phyloP scores from a whole-genome alignment of 2,797 vertebrate genomes.

The Ceyx erithaca region DNA sequence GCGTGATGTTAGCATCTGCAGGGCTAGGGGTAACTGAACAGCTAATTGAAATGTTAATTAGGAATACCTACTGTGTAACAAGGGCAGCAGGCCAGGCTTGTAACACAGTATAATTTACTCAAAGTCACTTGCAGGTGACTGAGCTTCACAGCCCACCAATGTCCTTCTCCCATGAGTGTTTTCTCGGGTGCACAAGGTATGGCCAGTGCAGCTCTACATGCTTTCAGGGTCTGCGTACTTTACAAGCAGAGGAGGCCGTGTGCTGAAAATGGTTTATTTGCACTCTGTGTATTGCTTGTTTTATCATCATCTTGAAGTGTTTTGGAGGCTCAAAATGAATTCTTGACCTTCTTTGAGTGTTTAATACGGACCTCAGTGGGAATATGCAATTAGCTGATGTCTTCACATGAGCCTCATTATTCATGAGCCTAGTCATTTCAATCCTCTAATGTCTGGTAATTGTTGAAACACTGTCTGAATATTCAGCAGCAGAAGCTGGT shows the following conservation, averaged over 20 bases:
- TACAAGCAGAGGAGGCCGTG: not conserved
- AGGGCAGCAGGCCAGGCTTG: not conserved
- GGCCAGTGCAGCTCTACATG: rapidly evolving
- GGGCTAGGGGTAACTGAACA: not conserved
- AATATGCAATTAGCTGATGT: not conserved
- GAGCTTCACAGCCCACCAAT: not conserved
- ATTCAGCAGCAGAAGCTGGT: not conserved
- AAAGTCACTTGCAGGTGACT: not conserved
- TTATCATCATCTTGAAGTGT: not conserved
- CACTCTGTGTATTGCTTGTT: not conserved
- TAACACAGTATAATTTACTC: not conserved
- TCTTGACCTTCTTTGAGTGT: not conserved
- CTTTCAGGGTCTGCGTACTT: not conserved
- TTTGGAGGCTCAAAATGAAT: not conserved
- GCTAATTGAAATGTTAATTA: not conserved
- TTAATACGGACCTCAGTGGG: not conserved
- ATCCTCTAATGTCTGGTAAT: not conserved
- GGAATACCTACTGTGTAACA: not conserved
- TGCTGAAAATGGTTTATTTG: not conserved
- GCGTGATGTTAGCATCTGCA: not conserved
- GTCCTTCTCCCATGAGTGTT: not conserved
- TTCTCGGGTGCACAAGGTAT: not conserved
- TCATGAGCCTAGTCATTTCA: not conserved
- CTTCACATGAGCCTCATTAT: not conserved
- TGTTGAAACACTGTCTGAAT: not conserved